A percentile compares a stretch with the other conserved stretches of the same genome.
Conservation (phyloP, 2,888 invertebrate genomes). For the Formica aserva region DNA sequence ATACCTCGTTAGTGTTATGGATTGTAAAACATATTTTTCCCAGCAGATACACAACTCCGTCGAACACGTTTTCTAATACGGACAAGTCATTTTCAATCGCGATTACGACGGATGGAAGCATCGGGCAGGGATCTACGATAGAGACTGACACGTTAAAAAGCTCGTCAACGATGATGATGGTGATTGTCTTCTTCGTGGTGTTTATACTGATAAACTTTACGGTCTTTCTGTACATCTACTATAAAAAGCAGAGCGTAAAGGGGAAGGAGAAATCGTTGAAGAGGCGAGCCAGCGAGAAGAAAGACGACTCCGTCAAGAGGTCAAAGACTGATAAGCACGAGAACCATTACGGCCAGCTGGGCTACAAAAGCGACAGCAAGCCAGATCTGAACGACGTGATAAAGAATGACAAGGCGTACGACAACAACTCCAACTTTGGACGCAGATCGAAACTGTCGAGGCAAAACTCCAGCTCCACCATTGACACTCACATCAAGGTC, state of each 20-base stretch:
- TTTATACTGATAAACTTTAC: slow-evolving; percentile 91
- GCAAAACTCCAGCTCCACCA: slow-evolving; percentile 92
- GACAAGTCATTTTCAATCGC: slow-evolving; percentile 44
- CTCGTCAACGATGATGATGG: slow-evolving; percentile 84
- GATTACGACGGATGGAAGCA: slow-evolving; percentile 41
- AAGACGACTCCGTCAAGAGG: slow-evolving; percentile 85
- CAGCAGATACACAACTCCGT: slow-evolving; percentile 44
- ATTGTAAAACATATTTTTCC: neutral
- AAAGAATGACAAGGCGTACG: slow-evolving; percentile 85
- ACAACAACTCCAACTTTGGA: slow-evolving; percentile 87
- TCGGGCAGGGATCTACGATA: slow-evolving; percentile 40
- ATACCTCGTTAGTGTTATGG: neutral
- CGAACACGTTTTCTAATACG: slow-evolving; percentile 40
- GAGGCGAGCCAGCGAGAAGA: slow-evolving; percentile 85
- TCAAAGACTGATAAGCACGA: slow-evolving; percentile 83
- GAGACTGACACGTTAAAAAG: slow-evolving; percentile 72
- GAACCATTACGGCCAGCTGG: slow-evolving; percentile 86
- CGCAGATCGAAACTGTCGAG: slow-evolving; percentile 89
- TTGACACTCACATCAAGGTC: slow-evolving; percentile 95
- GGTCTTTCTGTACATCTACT: slow-evolving; percentile 89
- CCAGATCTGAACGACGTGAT: slow-evolving; percentile 84
- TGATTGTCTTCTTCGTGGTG: slow-evolving; percentile 88
- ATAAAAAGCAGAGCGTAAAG: slow-evolving; percentile 88
- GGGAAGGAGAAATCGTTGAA: slow-evolving; percentile 86
- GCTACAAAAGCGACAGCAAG: slow-evolving; percentile 86